phyloP scores from a whole-genome alignment of 2,888 invertebrate species.

The Zaprionus obscuricornis region DNA sequence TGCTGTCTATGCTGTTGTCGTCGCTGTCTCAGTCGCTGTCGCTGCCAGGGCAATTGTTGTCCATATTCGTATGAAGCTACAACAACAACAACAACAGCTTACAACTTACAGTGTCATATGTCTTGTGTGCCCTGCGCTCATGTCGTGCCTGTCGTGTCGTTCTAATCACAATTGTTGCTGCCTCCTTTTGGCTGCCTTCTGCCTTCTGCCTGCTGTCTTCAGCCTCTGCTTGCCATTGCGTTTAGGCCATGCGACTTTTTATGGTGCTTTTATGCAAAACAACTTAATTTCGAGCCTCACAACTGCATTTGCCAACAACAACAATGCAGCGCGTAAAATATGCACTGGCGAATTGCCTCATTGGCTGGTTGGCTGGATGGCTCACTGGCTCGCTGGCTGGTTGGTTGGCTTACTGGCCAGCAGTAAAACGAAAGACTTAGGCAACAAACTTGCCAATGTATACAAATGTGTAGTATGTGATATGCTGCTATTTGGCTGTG shows the following conservation, averaged over 20 bases:
- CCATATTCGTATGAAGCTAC: constrained; percentile 67
- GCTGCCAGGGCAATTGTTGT: constrained; percentile 64
- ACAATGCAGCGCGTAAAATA: constrained; percentile 73
- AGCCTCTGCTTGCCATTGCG: constrained; percentile 26
- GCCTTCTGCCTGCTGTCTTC: constrained; percentile 7
- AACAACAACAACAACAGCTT: constrained; percentile 18
- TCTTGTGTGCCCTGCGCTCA: constrained; percentile 66
- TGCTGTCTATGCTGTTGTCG: constrained; percentile 11
- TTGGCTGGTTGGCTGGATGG: constrained; percentile 2
- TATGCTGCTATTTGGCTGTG: constrained; percentile 64
- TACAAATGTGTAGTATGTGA: constrained; percentile 62
- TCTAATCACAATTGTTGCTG: constrained; percentile 72
- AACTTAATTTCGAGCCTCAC: constrained; percentile 67
- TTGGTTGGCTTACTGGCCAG: constrained; percentile 5
- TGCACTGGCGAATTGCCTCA: constrained; percentile 52
- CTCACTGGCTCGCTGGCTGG: constrained; percentile 5
- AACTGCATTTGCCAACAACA: constrained; percentile 37
- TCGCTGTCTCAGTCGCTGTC: constrained; percentile 9
- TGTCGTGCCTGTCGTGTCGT: constrained; percentile 78
- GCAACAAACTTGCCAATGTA: constrained; percentile 60
- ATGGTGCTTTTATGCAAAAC: constrained; percentile 80
- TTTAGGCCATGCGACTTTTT: constrained; percentile 72
- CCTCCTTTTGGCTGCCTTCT: constrained; percentile 31
- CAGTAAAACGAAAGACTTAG: constrained; percentile 68
- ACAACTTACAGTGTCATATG: constrained; percentile 62